Evolutionary conservation across 2,113 vertebrate genomes (phyloP).

Genomic region (Crotalus viridis): DNA sequence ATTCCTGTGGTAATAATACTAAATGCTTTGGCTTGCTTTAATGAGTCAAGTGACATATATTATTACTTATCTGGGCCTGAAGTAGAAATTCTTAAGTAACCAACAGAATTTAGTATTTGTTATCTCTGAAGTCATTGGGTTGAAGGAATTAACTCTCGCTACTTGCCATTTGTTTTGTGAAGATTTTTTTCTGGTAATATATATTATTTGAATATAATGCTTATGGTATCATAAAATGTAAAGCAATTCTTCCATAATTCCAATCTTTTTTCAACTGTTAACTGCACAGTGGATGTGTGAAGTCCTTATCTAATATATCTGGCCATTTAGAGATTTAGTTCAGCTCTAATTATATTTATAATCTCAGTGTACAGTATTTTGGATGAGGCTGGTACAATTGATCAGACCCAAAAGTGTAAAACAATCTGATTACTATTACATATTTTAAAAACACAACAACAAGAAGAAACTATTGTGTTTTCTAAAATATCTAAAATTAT

Average conservation of each 20-base stretch:
- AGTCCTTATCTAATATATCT: background rate
- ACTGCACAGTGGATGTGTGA: background rate
- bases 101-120: constrained; percentile 41
- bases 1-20: constrained; percentile 61
- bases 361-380: background rate
- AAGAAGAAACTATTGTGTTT: background rate
- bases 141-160: constrained; percentile 59
- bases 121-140: constrained; percentile 48
- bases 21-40: constrained; percentile 62
- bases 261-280: constrained; percentile 13
- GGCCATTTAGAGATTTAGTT: background rate
- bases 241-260: constrained; percentile 27
- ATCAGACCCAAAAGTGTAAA: background rate
- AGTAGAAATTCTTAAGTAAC: constrained; percentile 43
- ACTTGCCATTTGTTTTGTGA: constrained; percentile 53
- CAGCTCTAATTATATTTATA: background rate
- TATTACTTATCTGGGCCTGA: constrained; percentile 54
- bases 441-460: background rate
- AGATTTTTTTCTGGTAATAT: constrained; percentile 35
- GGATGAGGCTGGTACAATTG: background rate
- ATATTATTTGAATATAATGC: constrained; percentile 44
- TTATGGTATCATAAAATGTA: constrained; percentile 17
- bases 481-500: background rate
- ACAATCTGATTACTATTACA: background rate
- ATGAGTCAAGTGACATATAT: constrained; percentile 60